These are phyloP conservation scores for Chionomys nivalis DNA, from an alignment of 2,113 vertebrate species.

Conservation along the genomic window DNA sequence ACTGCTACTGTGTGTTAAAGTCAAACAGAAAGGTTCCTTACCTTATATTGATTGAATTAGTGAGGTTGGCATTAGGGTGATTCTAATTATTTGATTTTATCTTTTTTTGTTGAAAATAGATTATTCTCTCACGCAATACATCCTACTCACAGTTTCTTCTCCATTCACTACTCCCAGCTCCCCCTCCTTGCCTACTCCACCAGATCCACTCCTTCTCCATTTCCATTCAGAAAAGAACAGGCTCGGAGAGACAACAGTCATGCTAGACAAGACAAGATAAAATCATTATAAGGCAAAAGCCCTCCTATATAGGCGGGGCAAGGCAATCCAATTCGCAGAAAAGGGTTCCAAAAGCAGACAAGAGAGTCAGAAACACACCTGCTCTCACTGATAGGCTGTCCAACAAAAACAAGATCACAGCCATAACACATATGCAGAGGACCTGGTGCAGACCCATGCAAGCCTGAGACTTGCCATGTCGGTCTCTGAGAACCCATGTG, in stretches of 20 bases:
- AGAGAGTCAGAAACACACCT: background rate
- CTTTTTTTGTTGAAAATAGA: background rate
- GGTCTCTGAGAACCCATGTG: background rate
- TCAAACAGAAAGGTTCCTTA: background rate
- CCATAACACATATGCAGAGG: background rate
- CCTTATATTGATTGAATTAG: background rate
- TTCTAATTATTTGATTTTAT: slow-evolving; percentile 28
- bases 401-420: background rate
- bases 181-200: background rate
- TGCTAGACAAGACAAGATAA: background rate
- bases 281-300: background rate
- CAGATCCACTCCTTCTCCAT: background rate
- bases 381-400: background rate
- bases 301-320: background rate
- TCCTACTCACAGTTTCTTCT: background rate
- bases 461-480: background rate
- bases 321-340: background rate
- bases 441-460: background rate
- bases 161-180: background rate
- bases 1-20: background rate
- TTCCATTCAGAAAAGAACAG: background rate
- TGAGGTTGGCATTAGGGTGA: background rate
- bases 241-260: background rate
- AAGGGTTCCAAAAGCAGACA: background rate
- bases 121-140: background rate